A percentile compares a stretch with the other conserved stretches of the same genome.
Conservation (phyloP, 1,140 invertebrate species). For the Drosophila funebris region DNA sequence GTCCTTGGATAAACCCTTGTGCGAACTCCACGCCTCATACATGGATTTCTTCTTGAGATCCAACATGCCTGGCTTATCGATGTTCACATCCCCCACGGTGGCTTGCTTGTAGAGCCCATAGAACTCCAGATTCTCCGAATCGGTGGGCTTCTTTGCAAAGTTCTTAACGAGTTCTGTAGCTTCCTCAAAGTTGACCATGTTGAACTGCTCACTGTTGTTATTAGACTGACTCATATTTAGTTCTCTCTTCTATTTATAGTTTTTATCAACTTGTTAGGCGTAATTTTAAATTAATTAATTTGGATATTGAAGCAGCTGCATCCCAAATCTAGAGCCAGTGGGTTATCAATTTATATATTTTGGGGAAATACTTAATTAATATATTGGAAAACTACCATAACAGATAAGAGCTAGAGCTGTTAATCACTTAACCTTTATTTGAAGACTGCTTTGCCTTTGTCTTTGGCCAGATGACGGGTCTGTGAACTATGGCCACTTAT, state of each 20-base stretch:
- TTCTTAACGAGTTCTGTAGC: conserved; percentile 10
- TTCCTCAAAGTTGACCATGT: conserved; percentile 59
- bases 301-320: neutral
- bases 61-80: conserved; percentile 93
- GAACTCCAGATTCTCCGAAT: conserved; percentile 93
- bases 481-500: conserved; percentile 2
- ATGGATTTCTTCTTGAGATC: conserved; percentile 98
- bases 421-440: neutral
- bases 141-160: conserved; percentile 90
- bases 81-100: conserved; percentile 91
- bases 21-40: conserved; percentile 96
- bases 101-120: conserved; percentile 96
- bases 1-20: conserved; percentile 92
- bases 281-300: conserved; percentile 56
- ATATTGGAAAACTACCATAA: conserved; percentile 17
- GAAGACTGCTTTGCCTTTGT: neutral
- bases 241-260: conserved; percentile 40
- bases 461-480: neutral
- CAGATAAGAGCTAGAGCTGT: conserved; percentile 31
- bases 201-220: conserved; percentile 14
- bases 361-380: conserved; percentile 48
- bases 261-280: conserved; percentile 9
- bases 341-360: conserved; percentile 4
- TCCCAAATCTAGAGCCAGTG: neutral
- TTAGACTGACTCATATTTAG: neutral